These are phyloP conservation scores for Neoniphon sammara DNA, from an alignment of 2,797 vertebrate species.

Conservation along the genomic window DNA sequence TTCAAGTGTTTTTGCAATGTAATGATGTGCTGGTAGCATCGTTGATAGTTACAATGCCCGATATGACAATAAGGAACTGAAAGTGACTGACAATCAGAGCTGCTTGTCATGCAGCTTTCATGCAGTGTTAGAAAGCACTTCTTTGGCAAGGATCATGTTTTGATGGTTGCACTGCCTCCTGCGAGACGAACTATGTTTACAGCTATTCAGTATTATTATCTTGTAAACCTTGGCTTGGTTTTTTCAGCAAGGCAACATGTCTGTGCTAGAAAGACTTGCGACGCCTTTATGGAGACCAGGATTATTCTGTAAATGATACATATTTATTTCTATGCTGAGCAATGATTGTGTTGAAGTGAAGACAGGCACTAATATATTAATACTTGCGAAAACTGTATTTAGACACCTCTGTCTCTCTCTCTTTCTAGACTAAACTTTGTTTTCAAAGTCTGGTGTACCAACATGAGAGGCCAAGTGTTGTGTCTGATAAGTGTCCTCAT, in stretches of 20 bases:
- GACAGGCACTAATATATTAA: not conserved
- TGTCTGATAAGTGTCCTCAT: constrained; percentile 3
- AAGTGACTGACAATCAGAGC: constrained; percentile 2
- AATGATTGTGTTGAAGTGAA: constrained; percentile 4
- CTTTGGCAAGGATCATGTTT: not conserved
- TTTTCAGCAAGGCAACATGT: not conserved
- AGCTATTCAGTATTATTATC: not conserved
- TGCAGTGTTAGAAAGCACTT: not conserved
- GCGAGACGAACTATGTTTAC: not conserved
- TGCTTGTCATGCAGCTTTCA: not conserved
- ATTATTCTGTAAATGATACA: not conserved
- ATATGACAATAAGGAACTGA: not conserved
- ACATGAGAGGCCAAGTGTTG: constrained; percentile 6
- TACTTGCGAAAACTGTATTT: constrained; percentile 4
- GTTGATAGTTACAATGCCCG: not conserved
- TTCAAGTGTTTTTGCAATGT: not conserved
- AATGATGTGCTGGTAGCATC: not conserved
- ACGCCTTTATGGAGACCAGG: not conserved
- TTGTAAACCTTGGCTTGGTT: not conserved
- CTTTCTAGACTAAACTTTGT: not conserved
- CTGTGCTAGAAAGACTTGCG: not conserved
- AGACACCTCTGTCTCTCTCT: not conserved
- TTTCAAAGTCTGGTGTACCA: not conserved
- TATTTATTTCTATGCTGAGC: constrained; percentile 20
- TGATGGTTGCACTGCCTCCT: not conserved